These are phyloP conservation scores for Cepaea hortensis DNA, from an alignment of 2,888 invertebrate species.

Conservation along the genomic window DNA sequence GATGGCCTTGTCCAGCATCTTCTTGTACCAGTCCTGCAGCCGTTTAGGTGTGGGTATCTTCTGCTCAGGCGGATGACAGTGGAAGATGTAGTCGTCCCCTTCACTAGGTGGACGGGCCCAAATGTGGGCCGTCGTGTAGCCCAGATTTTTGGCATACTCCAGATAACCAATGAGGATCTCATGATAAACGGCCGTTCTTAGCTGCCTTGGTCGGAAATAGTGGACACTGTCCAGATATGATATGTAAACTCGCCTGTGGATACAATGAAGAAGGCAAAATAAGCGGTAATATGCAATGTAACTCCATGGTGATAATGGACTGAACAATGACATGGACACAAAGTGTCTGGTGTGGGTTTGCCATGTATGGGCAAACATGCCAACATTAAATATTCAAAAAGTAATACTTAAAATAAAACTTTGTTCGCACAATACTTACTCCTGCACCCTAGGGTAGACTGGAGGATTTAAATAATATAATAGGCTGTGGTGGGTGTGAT, in stretches of 20 bases:
- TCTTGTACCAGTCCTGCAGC: slow-evolving; percentile 99
- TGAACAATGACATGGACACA: too few species aligned
- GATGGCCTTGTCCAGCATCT: slow-evolving; percentile 98
- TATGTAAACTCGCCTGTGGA: slow-evolving; percentile 92
- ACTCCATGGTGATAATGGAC: too few species aligned
- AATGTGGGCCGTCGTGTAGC: slow-evolving; percentile 99
- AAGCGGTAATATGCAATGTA: not conserved
- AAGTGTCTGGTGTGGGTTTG: too few species aligned
- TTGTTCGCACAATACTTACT: too few species aligned
- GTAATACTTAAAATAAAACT: too few species aligned
- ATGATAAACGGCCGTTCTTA: slow-evolving; percentile 98
- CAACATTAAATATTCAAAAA: too few species aligned
- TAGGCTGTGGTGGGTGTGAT: too few species aligned
- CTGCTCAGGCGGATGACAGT: slow-evolving; percentile 99
- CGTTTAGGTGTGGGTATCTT: slow-evolving; percentile 99
- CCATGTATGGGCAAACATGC: too few species aligned
- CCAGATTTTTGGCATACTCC: slow-evolving; percentile 97
- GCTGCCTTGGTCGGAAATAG: slow-evolving; percentile 98
- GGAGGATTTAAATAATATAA: too few species aligned
- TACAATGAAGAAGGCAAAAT: not conserved
- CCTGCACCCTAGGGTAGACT: too few species aligned
- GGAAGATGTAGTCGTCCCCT: slow-evolving; percentile 99
- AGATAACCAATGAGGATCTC: slow-evolving; percentile 98
- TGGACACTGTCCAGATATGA: slow-evolving; percentile 99
- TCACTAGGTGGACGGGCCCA: slow-evolving; percentile 99